These are phyloP conservation scores for Margarornis squamiger DNA, from an alignment of 2,797 vertebrate species.

Conservation along the genomic window DNA sequence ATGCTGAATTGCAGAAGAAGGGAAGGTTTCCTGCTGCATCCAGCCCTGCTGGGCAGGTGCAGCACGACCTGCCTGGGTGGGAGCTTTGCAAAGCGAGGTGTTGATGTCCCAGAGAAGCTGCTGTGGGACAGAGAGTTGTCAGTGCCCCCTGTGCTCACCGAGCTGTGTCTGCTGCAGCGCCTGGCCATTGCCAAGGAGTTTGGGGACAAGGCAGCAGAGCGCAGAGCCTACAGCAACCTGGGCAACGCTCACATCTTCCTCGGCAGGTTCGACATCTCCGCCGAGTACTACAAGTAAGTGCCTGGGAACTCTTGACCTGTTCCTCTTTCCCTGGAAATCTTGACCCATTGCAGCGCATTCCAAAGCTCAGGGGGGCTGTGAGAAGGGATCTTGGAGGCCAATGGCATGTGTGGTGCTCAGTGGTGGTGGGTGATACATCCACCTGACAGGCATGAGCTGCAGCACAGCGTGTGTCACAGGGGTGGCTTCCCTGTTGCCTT, in stretches of 20 bases:
- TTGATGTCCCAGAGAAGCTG: neutral
- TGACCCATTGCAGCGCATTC: neutral
- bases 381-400: neutral
- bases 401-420: neutral
- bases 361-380: neutral
- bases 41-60: rapidly evolving
- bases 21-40: neutral
- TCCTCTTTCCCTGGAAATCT: neutral
- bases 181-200: slow-evolving; percentile 98
- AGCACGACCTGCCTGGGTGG: rapidly evolving
- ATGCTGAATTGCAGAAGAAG: neutral
- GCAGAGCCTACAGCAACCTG: slow-evolving; percentile 95
- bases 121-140: rapidly evolving
- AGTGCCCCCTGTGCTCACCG: neutral
- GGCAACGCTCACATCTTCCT: slow-evolving; percentile 96
- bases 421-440: rapidly evolving
- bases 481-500: neutral
- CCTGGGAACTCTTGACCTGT: neutral
- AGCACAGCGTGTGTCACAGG: rapidly evolving
- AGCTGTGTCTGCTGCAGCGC: slow-evolving; percentile 76
- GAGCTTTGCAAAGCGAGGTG: neutral
- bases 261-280: slow-evolving; percentile 90
- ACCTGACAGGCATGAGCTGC: neutral
- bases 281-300: slow-evolving; percentile 94
- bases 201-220: slow-evolving; percentile 93